phyloP scores from a whole-genome alignment of 2,797 vertebrate species.

The Antrozous pallidus region DNA sequence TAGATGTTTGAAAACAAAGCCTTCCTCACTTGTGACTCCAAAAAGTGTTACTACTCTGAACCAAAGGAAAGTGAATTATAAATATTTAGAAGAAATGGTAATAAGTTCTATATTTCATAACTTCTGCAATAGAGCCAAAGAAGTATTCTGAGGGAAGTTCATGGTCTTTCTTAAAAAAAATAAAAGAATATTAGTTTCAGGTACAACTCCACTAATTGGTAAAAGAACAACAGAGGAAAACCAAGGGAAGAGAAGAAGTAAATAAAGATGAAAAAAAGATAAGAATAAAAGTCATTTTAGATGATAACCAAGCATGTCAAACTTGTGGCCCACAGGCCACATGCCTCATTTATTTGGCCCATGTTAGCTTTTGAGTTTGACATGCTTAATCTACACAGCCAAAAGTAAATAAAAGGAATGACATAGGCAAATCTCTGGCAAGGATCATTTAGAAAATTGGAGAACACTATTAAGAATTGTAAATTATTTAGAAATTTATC shows the following conservation, averaged over 20 bases:
- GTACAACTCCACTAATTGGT: neutral
- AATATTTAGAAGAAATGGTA: neutral
- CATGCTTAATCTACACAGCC: neutral
- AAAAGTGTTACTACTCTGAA: neutral
- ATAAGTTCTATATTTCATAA: neutral
- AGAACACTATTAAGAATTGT: neutral
- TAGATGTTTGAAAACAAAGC: neutral
- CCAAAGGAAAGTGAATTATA: neutral
- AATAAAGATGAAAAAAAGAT: neutral
- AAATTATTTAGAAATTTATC: neutral
- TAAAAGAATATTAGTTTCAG: neutral
- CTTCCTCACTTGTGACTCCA: neutral
- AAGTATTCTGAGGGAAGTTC: neutral
- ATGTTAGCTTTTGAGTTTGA: no score
- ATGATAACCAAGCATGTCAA: no score
- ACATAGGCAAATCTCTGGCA: neutral
- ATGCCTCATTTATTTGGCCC: no score
- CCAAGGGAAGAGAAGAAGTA: neutral
- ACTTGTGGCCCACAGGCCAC: no score
- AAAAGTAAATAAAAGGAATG: neutral
- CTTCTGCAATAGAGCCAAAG: neutral
- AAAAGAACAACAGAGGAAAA: neutral
- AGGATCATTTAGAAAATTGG: neutral
- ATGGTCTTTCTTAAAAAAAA: neutral
- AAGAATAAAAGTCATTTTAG: neutral